Conservation (phyloP, 2,888 invertebrate species). For the Chloroclystis v-ata region DNA sequence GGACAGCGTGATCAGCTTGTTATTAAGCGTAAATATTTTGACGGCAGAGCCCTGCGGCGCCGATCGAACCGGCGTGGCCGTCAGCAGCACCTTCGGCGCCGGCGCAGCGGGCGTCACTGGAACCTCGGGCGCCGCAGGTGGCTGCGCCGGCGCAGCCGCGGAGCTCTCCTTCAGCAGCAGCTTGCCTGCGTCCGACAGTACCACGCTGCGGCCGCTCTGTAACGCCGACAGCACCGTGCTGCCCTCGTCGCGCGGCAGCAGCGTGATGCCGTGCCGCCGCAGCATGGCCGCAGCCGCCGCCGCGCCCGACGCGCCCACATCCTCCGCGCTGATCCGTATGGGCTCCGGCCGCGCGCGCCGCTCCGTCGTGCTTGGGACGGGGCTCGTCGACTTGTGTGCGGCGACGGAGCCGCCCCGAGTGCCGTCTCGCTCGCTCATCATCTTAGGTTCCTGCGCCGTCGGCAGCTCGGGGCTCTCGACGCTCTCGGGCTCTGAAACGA, state of each 20-base stretch:
- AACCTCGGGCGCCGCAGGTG: conserved; percentile 41
- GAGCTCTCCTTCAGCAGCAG: conserved; percentile 81
- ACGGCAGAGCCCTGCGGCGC: conserved; percentile 43
- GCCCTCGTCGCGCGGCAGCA: conserved; percentile 87
- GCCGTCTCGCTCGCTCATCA: background rate
- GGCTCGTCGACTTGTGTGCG: too few species aligned
- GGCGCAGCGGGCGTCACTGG: conserved; percentile 39
- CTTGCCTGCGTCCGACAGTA: conserved; percentile 89
- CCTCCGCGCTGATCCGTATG: background rate
- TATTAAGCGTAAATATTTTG: conserved; percentile 51
- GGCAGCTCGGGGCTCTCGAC: background rate
- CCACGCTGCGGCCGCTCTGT: conserved; percentile 90
- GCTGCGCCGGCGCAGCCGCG: conserved; percentile 45
- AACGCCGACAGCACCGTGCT: conserved; percentile 87
- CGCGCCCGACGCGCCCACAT: too few species aligned
- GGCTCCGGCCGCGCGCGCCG: background rate
- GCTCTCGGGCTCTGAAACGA: too few species aligned
- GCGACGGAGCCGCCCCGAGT: too few species aligned
- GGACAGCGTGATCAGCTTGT: conserved; percentile 32
- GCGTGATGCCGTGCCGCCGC: conserved; percentile 90
- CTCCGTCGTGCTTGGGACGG: too few species aligned
- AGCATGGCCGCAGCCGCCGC: conserved; percentile 81
- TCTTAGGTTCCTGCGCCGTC: background rate
- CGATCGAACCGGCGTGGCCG: conserved; percentile 40
- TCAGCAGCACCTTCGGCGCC: conserved; percentile 32